Evolutionary conservation across 2,888 invertebrate genomes (phyloP), one percentile per base, ranked within the genome.

Genomic region (Dryomyza anilis): DNA sequence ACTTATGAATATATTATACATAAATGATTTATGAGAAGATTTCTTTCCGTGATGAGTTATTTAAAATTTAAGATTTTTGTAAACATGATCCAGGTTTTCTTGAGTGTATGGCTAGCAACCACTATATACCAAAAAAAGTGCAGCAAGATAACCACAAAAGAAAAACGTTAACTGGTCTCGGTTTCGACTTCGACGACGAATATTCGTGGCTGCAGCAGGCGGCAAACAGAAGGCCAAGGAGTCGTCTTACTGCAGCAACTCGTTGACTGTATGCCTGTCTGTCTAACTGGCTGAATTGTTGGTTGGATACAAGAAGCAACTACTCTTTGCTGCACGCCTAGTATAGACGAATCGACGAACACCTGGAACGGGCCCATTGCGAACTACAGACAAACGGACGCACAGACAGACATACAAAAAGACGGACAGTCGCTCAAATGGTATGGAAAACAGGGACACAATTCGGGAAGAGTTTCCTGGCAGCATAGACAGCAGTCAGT

Each of bases 301-400:
- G 43, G 19, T 43, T 43, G 8, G 64, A 60, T 66, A 64, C 58
- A 64, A 62, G 57, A 56, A 57, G 2, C 52, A 65, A 46, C 65
- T 65, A 46, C 65, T 67, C 50, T 50, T 64, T 67, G 56, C 79
- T 79, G 79, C 70, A 69, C 73, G 75, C 79, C 79, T 77, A 73
- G 48, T 79, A 73, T 58, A 50, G 68, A 66, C 72, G 74, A 72
- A 71, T 72, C 63, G 67, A 63, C 69, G 69, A 76, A 79, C 80
- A 80, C 80, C 79, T 79, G 79, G 79, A 79, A 79, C 80, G 79
- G 75, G 80, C 76, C n/a, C n/a, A n/a, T n/a, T n/a, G n/a, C n/a
- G n/a, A n/a, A n/a, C n/a, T n/a, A n/a, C n/a, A n/a, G n/a, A n/a
- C n/a, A n/a, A n/a, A n/a, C n/a, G n/a, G n/a, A n/a, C n/a, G n/a